Base-by-base conservation (phyloP, 1,140 invertebrate species). In the Drosophila nigromelanica region DNA sequence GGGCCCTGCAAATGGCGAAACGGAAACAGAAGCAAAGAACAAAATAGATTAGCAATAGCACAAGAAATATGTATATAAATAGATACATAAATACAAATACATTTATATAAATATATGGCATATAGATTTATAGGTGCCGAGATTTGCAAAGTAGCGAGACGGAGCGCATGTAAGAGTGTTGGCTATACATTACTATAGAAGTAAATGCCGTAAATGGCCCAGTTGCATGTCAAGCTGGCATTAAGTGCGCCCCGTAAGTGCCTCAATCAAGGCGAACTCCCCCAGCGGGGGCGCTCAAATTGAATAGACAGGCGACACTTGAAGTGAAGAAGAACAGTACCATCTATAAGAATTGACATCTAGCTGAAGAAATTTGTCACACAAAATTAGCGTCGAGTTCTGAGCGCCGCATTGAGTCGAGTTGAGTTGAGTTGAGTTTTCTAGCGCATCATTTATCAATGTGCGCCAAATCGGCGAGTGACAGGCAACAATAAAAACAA, bases 401-500 rank as follows among this genome's bases (percentile, higher is more conserved):
- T 54, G 58, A 73, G 60, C 55, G 27, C 47, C 6, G 52, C 51
- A 33, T 30, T 45, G 42, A 43, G 56, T 48, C 47, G 21, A 18
- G 51, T 66, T 64, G 58, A 56, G 21, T 30, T 45, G 42, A 45
- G 58, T 50, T 55, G 15, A 21, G 52, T 66, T 64, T 21, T 30
- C 24, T 42, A 71, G 50, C 58, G 64, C 78, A 81, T 86, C 82
- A 86, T 86, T 86, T 86, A 87, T 86, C 82, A 87, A 86, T 78
- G 76, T 78, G 76, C 78, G 64, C 71, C 64, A 77, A 86, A 86
- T 86, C 77, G 82, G 37, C 71, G 47, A 74, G 60, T 67, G 82
- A 81, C 82, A 86, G 81, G 51, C 78, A 61, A 78, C 81, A 86
- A 78, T 78, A 73, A 81, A 87, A 86, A 87, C 81, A 86, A 78